Evolutionary conservation across 2,113 vertebrate species (phyloP).

Genomic region (Parus major): DNA sequence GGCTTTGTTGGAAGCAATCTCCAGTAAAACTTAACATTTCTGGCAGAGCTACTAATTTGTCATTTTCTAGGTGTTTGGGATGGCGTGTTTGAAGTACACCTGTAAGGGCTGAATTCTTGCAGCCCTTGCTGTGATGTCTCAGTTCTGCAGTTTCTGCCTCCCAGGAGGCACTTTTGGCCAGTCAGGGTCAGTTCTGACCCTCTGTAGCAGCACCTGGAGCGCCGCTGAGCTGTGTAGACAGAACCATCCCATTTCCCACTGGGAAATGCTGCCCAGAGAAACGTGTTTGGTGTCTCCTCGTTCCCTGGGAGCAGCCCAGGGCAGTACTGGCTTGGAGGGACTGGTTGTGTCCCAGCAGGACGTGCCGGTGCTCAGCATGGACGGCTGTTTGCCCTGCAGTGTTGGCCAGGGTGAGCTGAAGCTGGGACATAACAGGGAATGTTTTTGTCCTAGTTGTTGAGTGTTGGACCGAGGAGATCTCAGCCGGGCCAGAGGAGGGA

Average conservation of each 20-base stretch:
- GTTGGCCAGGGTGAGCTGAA: neutral
- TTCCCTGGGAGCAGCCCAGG: neutral
- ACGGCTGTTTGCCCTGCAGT: neutral
- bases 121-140: neutral
- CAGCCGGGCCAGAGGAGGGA: conserved; percentile 83
- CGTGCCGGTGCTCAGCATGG: neutral
- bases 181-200: neutral
- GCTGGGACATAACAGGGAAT: conserved; percentile 36
- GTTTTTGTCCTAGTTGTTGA: conserved; percentile 83
- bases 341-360: neutral
- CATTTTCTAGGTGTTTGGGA: neutral
- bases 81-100: neutral
- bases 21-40: neutral
- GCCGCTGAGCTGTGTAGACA: fast-evolving
- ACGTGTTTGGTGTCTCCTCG: fast-evolving
- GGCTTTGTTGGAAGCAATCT: neutral
- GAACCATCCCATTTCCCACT: fast-evolving
- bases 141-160: neutral
- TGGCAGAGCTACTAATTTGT: neutral
- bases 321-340: neutral
- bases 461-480: conserved; percentile 79
- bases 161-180: neutral
- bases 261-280: neutral
- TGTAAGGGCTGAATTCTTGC: neutral
- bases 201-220: fast-evolving